Base-by-base conservation (phyloP, 2,113 vertebrate species). In the Pluvialis apricaria region DNA sequence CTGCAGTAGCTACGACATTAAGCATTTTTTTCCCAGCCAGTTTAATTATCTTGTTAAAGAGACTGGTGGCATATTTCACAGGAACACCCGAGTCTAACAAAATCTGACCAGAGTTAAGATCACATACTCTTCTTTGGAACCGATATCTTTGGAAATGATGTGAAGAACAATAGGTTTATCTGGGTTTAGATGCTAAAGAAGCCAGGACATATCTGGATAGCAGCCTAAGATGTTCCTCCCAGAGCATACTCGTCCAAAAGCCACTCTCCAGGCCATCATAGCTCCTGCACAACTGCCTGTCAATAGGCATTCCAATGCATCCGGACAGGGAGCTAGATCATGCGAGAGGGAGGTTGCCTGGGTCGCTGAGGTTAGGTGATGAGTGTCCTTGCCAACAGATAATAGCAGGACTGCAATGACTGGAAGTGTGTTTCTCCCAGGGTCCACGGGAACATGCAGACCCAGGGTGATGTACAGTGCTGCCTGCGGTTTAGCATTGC, bases 11-110 rank as follows among this genome's bases (percentile, higher is more conserved):
- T 71, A 49, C 36, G 16, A 54, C 20, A 42, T 64, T 13, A 66
- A 75, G 42, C 42, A n/a, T 40, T 64, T 83, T 95, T 76, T 40
- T 6, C 18, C 40, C 21, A 29, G 28, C 19, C 72, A 44, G 38
- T 77, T 95, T 92, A 88, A 88, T 86, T 83, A 68, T 34, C 44
- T 82, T 73, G 34, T 77, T 94, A 47, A 93, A 93, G 68, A 64
- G 70, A 34, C 22, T 25, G 44, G 42, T 82, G 44, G 6, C 26
- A 15, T 32, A 14, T 82, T 96, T 92, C 60, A 32, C 24, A 61
- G 57, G 7, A 89, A 21, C 11, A 76, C 38, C 38, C 8, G 17
- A 31, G 21, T 36, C n/a, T 86, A 75, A 92, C 62, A 49, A 80
- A 88, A 79, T 60, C 44, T 65, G 44, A 36, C 22, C 45, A 54